Conservation (phyloP, 1,140 invertebrate genomes). For the Neuroterus valhalla region DNA sequence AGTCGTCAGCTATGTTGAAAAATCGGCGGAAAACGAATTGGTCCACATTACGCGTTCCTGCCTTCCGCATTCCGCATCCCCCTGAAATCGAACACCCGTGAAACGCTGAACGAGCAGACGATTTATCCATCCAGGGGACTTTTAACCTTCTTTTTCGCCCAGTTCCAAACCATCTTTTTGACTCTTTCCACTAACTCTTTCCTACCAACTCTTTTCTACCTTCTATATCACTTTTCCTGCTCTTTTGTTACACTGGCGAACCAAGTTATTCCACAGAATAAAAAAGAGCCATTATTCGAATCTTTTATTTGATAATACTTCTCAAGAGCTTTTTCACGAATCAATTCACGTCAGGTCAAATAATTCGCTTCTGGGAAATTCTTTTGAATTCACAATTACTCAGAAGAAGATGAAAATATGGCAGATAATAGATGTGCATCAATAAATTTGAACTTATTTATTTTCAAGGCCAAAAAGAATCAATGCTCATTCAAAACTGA, state of each 20-base stretch:
- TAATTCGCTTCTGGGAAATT: too few relatives aligned
- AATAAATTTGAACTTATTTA: too few relatives aligned
- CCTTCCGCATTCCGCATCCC: conserved; percentile 4
- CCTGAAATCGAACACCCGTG: conserved; percentile 12
- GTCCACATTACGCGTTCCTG: conserved; percentile 1
- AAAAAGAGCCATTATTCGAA: conserved; percentile 19
- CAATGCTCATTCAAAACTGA: too few relatives aligned
- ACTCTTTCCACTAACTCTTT: not conserved
- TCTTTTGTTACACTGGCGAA: conserved; percentile 22
- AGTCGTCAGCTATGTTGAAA: conserved; percentile 13
- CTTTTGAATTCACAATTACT: too few relatives aligned
- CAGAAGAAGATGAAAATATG: too few relatives aligned
- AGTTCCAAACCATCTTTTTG: conserved; percentile 14
- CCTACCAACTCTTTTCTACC: not conserved
- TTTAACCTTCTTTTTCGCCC: conserved; percentile 11
- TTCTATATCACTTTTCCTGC: not conserved
- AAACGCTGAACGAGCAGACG: conserved; percentile 19
- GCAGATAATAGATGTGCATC: too few relatives aligned
- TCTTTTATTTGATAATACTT: conserved; percentile 17
- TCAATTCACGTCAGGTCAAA: conserved; percentile 24
- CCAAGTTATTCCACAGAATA: not conserved
- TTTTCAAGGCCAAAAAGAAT: too few relatives aligned
- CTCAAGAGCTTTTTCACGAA: not conserved
- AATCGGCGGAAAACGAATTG: conserved; percentile 16
- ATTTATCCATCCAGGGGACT: conserved; percentile 20